Evolutionary conservation across 2,888 invertebrate species (phyloP), one percentile per base, ranked within the genome.

Genomic region (Caenorhabditis plicata): DNA sequence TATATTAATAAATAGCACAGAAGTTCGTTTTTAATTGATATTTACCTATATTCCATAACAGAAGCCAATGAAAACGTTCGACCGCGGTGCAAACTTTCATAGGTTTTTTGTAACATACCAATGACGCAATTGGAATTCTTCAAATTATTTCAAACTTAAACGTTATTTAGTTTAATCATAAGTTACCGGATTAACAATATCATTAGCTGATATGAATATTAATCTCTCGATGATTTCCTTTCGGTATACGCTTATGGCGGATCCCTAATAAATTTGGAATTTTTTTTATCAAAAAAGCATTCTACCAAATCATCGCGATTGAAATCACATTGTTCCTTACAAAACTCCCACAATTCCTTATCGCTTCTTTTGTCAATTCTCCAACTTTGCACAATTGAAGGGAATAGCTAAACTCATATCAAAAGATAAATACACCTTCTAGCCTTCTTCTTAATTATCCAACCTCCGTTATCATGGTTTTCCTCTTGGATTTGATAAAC

Each of bases 31-130:
- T 15, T 15, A n/a, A 5, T 33, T 5, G 5, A 33, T 15, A 33
- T 15, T 33, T 33, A 33, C 33, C 22, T 36, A 20, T 31, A 31
- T 20, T 51, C 51, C 36, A 57, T 48, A 7, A 44, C 52, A 13
- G 58, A 44, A 3, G 44, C 19, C 9, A 53, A 20, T n/a, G 41
- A 35, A 15, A 58, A 58, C 9, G 31, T 19, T 20, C 49, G 43
- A 1, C 53, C 58, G 17, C 45, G 42, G 27, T 53, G 43, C 38
- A 49, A 33, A 23, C 25, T 52, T 19, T 52, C 58, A 31, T 58
- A 58, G 13, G 40, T 45, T 11, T 29, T 33, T n/a, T 38, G 45
- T 13, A 58, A 41, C 22, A 53, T 44, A 2, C 17, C 22, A 11
- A 33, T 22, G 4, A 58, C 40, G 2, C 11, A 7, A 3, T 27